phyloP scores from a whole-genome alignment of 2,113 vertebrate genomes.

The Podarcis cretensis region DNA sequence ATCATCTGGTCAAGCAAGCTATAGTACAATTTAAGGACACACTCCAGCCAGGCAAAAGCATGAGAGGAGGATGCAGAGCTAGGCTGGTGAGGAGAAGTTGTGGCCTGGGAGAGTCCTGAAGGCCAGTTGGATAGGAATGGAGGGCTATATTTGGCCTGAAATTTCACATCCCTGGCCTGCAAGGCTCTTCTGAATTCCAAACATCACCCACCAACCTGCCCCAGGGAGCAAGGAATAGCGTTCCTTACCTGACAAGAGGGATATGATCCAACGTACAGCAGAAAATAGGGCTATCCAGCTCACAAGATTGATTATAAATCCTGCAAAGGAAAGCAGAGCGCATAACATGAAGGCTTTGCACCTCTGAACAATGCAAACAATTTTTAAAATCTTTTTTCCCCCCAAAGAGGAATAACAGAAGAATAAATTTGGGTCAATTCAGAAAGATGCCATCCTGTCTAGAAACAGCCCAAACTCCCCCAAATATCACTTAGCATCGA shows the following conservation, averaged over 20 bases:
- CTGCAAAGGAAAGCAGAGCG: constrained; percentile 49
- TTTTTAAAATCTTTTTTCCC: neutral
- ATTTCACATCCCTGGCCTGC: no score
- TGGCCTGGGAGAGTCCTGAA: neutral
- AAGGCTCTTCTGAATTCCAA: fast-evolving
- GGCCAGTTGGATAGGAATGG: neutral
- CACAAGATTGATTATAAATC: constrained; percentile 85
- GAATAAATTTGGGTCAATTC: neutral
- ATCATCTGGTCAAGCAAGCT: no score
- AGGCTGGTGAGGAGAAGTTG: no score
- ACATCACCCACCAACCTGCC: neutral
- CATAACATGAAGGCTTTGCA: neutral
- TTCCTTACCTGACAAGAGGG: constrained; percentile 83
- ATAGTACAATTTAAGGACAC: no score
- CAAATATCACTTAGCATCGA: no score
- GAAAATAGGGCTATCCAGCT: constrained; percentile 67
- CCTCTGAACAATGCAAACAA: neutral
- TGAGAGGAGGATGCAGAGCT: no score
- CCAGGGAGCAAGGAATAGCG: neutral
- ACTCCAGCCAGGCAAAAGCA: no score
- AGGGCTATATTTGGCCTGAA: no score
- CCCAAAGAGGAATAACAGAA: neutral
- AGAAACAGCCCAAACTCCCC: neutral
- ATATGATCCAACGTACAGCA: constrained; percentile 86
- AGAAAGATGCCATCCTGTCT: neutral